Evolutionary conservation across 2,888 invertebrate species (phyloP), one percentile per base, ranked within the genome.

Genomic region (Helleia helle): DNA sequence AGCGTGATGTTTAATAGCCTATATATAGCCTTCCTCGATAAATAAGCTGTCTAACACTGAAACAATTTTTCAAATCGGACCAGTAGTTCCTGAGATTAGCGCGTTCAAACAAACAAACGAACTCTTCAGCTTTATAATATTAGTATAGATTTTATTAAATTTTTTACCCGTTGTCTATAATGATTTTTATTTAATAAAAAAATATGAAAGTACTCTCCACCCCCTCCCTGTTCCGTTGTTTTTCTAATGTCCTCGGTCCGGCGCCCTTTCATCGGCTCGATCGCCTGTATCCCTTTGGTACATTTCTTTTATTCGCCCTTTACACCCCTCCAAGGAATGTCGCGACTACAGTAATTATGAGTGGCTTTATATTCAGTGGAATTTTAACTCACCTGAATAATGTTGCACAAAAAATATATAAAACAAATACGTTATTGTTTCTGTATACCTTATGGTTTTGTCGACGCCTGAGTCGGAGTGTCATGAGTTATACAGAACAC

Each of bases 251-350:
- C 54, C 63, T 55, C 54, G 57, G 71, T 66, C 70, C 69, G 61
- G 64, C 64, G 71, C 76, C 79, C 79, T 73, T 75, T 74, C 71
- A 76, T 77, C 73, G 68, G 65, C 69, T 62, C 75, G 72, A 80
- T 81, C 71, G 76, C 71, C 63, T 65, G 69, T 70, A 70, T 71
- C 76, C 75, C 75, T 75, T 72, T 71, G 55, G 69, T 69, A 65
- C 71, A 69, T 77, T 83, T 77, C 77, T 79, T 80, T 79, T 73
- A 73, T 73, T 69, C 61, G 51, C 61, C 62, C 65, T 71, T 71
- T 71, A 29, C 45, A 56, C 63, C 66, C 66, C 65, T 63, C 61
- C 51, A 59, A 68, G 59, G 70, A 74, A 75, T 70, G 68, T 65
- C 60, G 56, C 57, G n/a, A n/a, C n/a, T 52, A 24, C 53, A 62